These are phyloP conservation scores for Geodia barretti DNA, from an alignment of 37 sponge, comb jelly and placozoan genomes.

Conservation along the genomic window DNA sequence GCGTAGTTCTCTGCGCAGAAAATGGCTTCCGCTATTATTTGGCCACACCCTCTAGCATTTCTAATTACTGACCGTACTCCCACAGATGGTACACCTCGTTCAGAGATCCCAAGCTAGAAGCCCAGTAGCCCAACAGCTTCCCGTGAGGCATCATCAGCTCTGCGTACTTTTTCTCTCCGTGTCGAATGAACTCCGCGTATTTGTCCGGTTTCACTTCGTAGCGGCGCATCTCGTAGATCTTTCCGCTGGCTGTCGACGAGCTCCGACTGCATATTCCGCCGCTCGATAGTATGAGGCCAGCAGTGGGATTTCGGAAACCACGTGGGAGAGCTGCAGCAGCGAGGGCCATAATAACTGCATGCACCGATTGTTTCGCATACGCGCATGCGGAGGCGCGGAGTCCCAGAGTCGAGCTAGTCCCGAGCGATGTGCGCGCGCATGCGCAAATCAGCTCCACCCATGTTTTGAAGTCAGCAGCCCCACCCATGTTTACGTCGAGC, in stretches of 20 bases:
- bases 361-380: background rate
- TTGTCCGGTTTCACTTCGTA: slow-evolving; percentile 40
- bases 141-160: slow-evolving; percentile 39
- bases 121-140: slow-evolving; percentile 50
- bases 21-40: no score
- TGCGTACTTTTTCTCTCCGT: slow-evolving; percentile 11
- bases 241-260: background rate
- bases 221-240: slow-evolving; percentile 54
- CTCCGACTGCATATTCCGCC: background rate
- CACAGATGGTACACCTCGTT: slow-evolving; percentile 56
- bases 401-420: background rate
- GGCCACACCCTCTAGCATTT: no score
- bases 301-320: background rate
- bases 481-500: slow-evolving; percentile 15
- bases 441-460: background rate
- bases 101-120: slow-evolving; percentile 42
- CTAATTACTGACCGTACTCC: slow-evolving; percentile 47
- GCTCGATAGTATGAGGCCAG: background rate
- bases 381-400: background rate
- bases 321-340: background rate
- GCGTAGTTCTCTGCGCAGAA: slow-evolving; percentile 7
- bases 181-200: slow-evolving; percentile 30
- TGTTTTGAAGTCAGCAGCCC: background rate
- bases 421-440: background rate
- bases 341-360: background rate